phyloP scores from a whole-genome alignment of 1,140 invertebrate genomes.

The Kradibia gibbosae region DNA sequence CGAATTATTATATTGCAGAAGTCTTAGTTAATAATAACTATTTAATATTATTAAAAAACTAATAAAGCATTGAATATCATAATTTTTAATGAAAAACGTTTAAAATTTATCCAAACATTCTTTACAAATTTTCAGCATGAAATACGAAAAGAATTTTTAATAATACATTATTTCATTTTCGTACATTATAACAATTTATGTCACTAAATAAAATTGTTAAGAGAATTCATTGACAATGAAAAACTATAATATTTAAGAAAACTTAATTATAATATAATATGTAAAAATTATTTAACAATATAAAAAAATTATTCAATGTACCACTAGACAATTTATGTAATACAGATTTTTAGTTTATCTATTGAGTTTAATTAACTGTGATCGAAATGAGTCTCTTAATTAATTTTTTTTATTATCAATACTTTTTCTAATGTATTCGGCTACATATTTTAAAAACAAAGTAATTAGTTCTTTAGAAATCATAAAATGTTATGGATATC shows the following conservation, averaged over 20 bases:
- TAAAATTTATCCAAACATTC: no score
- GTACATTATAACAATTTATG: no score
- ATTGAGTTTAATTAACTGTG: not conserved
- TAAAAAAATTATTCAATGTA: not conserved
- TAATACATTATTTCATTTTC: no score
- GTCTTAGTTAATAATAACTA: not conserved
- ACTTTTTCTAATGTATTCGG: not conserved
- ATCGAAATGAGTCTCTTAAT: not conserved
- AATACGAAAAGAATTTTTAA: no score
- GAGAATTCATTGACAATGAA: not conserved
- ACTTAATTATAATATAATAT: conserved; percentile 7
- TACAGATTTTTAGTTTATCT: conserved; percentile 19
- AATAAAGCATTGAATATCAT: not conserved
- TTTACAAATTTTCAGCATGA: no score
- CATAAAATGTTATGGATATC: not conserved
- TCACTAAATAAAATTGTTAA: not conserved
- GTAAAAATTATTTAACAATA: not conserved
- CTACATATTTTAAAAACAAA: not conserved
- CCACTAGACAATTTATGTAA: not conserved
- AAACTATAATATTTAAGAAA: not conserved
- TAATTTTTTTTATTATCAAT: not conserved
- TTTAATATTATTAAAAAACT: not conserved
- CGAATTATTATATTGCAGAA: not conserved
- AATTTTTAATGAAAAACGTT: not conserved
- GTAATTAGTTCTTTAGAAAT: not conserved